Evolutionary conservation across 53 echinoderm and acorn worm species (phyloP).

Genomic region (Astropecten irregularis): DNA sequence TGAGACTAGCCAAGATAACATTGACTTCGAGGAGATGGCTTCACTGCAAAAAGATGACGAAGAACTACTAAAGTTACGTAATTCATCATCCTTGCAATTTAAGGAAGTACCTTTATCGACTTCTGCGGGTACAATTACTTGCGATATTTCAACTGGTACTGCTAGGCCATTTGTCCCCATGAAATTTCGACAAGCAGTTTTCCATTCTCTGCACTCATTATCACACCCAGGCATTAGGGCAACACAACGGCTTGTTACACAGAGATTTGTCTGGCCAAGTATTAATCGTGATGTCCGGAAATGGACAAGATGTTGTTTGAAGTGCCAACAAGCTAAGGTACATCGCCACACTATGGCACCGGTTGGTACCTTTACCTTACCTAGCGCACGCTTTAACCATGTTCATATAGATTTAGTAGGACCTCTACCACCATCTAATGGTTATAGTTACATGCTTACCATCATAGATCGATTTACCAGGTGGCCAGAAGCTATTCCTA

Average conservation of each 20-base stretch:
- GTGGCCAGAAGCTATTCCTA: constrained; percentile 71
- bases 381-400: constrained; percentile 40
- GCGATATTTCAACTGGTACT: constrained; percentile 37
- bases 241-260: constrained; percentile 25
- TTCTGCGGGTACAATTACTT: not conserved
- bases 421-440: constrained; percentile 27
- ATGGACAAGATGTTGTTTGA: constrained; percentile 41
- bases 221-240: constrained; percentile 42
- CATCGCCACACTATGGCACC: constrained; percentile 33
- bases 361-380: constrained; percentile 50
- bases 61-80: not conserved
- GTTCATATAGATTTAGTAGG: constrained; percentile 36
- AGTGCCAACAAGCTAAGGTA: constrained; percentile 48
- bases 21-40: constrained; percentile 34
- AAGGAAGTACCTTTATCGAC: constrained; percentile 6
- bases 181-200: constrained; percentile 7
- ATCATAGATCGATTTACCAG: constrained; percentile 58
- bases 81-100: not conserved
- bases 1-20: not conserved
- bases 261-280: constrained; percentile 49
- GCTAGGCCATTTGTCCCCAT: constrained; percentile 28
- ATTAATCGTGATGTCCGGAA: constrained; percentile 36
- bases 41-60: constrained; percentile 7
- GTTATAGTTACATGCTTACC: constrained; percentile 51
- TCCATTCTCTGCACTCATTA: constrained; percentile 36